Evolutionary conservation across 2,797 vertebrate species (phyloP).

Genomic region (Sebastes melanostomus): DNA sequence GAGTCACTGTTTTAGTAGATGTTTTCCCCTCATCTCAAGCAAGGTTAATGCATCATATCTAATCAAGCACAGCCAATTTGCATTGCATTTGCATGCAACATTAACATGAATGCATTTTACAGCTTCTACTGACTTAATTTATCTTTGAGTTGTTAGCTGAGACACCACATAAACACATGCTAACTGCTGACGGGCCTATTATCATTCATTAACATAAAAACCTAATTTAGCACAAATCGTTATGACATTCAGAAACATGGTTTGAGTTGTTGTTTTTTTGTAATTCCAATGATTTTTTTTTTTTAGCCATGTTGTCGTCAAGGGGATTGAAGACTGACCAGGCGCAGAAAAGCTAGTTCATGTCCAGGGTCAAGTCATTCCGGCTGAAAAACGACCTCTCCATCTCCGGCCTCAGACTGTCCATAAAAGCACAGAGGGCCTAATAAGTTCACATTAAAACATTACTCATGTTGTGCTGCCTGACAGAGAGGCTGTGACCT

Average conservation of each 20-base stretch:
- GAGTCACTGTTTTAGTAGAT: neutral
- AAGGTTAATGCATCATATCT: neutral
- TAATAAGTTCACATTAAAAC: slow-evolving; percentile 65
- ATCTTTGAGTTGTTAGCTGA: neutral
- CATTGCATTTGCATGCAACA: neutral
- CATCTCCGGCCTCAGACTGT: slow-evolving; percentile 34
- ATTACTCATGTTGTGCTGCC: slow-evolving; percentile 65
- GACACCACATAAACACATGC: neutral
- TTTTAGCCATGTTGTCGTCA: neutral
- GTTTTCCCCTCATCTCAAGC: neutral
- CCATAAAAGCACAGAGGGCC: slow-evolving; percentile 33
- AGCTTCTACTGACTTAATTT: neutral
- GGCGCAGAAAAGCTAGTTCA: slow-evolving; percentile 14
- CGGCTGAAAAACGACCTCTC: slow-evolving; percentile 41
- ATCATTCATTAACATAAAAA: neutral
- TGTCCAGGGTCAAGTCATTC: slow-evolving; percentile 34
- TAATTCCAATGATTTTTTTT: neutral
- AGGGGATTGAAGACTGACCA: neutral
- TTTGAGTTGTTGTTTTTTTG: neutral
- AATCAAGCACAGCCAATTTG: neutral
- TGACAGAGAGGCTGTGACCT: slow-evolving; percentile 62
- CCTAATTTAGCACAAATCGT: neutral
- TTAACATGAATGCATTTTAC: neutral
- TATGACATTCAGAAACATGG: neutral
- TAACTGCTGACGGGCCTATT: neutral